phyloP scores from a whole-genome alignment of 1,140 invertebrate genomes.

The Akabosia matsudoensis region DNA sequence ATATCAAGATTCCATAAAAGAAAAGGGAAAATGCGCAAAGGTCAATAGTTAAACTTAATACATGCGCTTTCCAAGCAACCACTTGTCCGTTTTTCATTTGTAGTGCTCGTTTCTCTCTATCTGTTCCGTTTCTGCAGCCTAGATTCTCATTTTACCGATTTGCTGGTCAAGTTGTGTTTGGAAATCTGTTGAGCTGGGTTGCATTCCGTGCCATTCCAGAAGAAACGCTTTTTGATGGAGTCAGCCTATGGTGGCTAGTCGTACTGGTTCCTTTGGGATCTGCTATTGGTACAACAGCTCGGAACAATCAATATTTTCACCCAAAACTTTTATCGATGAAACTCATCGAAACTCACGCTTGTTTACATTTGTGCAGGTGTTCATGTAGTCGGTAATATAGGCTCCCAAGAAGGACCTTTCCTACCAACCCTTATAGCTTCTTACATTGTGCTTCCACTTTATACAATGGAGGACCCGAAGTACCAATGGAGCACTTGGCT shows the following conservation, averaged over 20 bases:
- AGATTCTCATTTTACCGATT: conserved; percentile 74
- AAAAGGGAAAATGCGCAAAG: conserved; percentile 64
- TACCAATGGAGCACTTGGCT: conserved; percentile 63
- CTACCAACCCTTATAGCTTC: conserved; percentile 67
- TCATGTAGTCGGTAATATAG: conserved; percentile 85
- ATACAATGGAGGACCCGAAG: conserved; percentile 64
- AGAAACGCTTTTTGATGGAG: conserved; percentile 63
- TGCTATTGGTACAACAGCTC: conserved; percentile 67
- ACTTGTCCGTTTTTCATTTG: not conserved
- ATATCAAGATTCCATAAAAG: conserved; percentile 65
- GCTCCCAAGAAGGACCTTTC: conserved; percentile 68
- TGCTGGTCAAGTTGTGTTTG: conserved; percentile 70
- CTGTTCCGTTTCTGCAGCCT: conserved; percentile 60
- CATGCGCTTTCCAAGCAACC: not conserved
- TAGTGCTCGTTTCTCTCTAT: conserved; percentile 7
- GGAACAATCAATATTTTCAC: not conserved
- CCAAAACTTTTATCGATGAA: not conserved
- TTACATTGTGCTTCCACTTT: conserved; percentile 63
- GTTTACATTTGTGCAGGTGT: conserved; percentile 62
- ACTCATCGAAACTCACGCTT: not conserved
- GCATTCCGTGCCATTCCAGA: conserved; percentile 71
- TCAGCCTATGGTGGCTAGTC: conserved; percentile 67
- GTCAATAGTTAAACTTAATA: conserved; percentile 52
- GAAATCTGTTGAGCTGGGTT: conserved; percentile 75
- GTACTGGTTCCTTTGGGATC: conserved; percentile 68